Evolutionary conservation across 2,888 invertebrate species (phyloP).

Genomic region (Scrobipalpa atriplicella): DNA sequence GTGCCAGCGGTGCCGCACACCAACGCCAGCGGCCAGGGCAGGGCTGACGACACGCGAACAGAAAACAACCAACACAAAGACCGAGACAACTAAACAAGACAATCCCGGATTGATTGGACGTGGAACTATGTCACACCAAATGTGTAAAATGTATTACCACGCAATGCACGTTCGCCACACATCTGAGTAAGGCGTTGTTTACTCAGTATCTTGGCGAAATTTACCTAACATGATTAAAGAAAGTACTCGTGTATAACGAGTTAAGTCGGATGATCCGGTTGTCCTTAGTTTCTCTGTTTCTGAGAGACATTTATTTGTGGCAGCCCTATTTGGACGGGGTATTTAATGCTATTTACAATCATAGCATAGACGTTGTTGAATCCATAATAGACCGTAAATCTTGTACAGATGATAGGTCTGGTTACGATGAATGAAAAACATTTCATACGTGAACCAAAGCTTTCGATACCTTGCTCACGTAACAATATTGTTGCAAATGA

Average conservation of each 20-base stretch:
- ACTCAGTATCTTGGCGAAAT: conserved; percentile 5
- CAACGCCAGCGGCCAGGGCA: conserved; percentile 17
- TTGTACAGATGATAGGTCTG: conserved; percentile 24
- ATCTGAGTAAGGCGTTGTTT: conserved; percentile 30
- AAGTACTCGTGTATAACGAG: conserved; percentile 1
- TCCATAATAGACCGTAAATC: conserved; percentile 28
- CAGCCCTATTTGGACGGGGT: conserved; percentile 22
- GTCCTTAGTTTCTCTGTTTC: conserved; percentile 17
- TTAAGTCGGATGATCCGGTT: conserved; percentile 16
- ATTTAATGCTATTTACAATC: conserved; percentile 28
- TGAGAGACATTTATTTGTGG: background rate
- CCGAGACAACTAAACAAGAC: background rate
- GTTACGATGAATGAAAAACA: conserved; percentile 24
- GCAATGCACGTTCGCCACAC: background rate
- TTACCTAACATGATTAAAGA: conserved; percentile 16
- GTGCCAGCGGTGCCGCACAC: conserved; percentile 44
- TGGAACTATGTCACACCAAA: background rate
- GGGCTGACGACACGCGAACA: conserved; percentile 24
- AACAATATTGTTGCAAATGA: conserved; percentile 1
- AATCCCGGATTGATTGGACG: background rate
- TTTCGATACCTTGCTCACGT: conserved; percentile 20
- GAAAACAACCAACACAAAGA: background rate
- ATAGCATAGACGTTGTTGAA: conserved; percentile 22
- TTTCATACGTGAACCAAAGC: conserved; percentile 2
- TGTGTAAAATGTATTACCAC: background rate